Base-by-base conservation (phyloP, 2,113 vertebrate genomes). In the Zosterops borbonicus region DNA sequence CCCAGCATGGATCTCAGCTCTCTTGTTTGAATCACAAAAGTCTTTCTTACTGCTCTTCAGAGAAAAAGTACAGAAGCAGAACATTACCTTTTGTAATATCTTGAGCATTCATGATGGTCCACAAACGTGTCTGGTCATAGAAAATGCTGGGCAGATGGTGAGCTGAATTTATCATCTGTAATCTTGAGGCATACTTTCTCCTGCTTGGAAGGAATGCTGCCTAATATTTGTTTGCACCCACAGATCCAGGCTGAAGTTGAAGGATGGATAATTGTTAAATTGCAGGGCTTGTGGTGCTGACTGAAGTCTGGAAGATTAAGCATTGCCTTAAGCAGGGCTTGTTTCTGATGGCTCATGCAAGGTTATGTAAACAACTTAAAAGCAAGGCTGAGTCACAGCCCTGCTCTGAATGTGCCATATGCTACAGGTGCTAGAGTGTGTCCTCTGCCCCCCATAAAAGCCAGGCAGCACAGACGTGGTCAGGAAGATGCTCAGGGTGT, bases 331-430 rank as follows among this genome's bases (percentile, higher is more conserved):
- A 91, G 89, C 85, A 77, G 9, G 6, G 55, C 75, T 80, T 81
- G 88, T 2, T 94, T 94, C 94, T 92, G 77, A 71, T 89, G 79
- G 85, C 88, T 95, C 71, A 64, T 67, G 42, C 50, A 52, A 83
- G 63, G 75, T 96, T 91, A 85, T 74, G 55, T 88, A 90, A 95
- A 96, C 85, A 95, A 70, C 59, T 85, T 89, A 28, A 85, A 80
- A 86, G 79, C 35, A 50, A 23, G 47, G 52, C 73, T 93, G 89
- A 93, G 70, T 95, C 95, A 92, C 59, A 77, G 63, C 83, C 68
- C 41, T 1, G 17, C 63, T 86, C 74, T 76, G 41, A 59, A 29
- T 28, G 44, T 42, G 58, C 6, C 2, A 6, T 29, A 39, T 64
- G 63, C 59, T 31, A 5, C 52, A 88, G 88, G 70, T 94, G 50